These are phyloP conservation scores for Mixornis gularis DNA, from an alignment of 2,113 vertebrate genomes.

Conservation along the genomic window DNA sequence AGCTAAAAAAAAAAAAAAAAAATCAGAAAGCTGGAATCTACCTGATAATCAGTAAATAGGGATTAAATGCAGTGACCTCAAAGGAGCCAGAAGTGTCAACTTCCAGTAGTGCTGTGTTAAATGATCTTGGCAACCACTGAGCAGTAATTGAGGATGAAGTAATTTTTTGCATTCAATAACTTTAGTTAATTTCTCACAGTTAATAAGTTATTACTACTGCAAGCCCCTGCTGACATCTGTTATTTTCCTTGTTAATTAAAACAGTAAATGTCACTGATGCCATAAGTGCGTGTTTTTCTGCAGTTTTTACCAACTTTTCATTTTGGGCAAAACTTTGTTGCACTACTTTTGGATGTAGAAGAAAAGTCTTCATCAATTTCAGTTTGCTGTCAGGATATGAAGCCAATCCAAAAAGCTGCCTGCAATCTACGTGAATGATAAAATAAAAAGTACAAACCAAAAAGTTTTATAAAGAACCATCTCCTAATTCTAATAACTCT, in stretches of 20 bases:
- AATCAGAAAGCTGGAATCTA: not conserved
- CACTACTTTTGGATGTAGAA: not conserved
- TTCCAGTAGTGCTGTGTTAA: not conserved
- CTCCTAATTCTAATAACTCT: not conserved
- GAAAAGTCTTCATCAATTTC: not conserved
- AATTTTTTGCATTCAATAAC: not conserved
- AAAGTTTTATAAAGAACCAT: not conserved
- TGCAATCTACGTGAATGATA: accelerated
- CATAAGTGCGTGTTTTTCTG: not conserved
- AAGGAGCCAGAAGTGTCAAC: not conserved
- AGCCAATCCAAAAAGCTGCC: not conserved
- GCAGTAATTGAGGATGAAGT: not conserved
- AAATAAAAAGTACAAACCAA: not conserved
- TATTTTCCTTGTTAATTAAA: not conserved
- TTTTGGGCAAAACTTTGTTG: not conserved
- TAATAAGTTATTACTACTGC: not conserved
- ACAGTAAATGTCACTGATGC: not conserved
- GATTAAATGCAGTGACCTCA: not conserved
- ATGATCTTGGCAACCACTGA: not conserved
- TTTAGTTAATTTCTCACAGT: not conserved
- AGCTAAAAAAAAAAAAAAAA: not conserved
- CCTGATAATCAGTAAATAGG: not conserved
- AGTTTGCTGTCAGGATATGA: not conserved
- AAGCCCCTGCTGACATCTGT: not conserved
- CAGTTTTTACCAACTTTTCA: not conserved